Evolutionary conservation across 2,888 invertebrate genomes (phyloP), one percentile per base, ranked within the genome.

Genomic region (Drosophila lacicola): DNA sequence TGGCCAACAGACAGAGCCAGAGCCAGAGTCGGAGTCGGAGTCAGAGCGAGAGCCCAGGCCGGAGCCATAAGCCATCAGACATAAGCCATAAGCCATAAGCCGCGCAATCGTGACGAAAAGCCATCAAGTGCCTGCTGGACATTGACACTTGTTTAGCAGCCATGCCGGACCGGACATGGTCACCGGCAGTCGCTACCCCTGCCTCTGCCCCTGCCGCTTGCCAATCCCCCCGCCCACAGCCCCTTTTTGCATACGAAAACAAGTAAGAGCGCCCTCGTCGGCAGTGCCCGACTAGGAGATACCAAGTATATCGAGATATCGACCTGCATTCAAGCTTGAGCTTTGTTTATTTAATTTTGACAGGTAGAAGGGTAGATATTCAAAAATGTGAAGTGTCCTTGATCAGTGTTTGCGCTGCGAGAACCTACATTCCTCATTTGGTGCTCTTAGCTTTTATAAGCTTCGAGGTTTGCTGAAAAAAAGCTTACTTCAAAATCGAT

Each of bases 21-120:
- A 66, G 65, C 4, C 36, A 3, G 13, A 36, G 4, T 13, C 41
- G 9, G 6, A 41, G 39, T 8, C 17, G 2, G n/a, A 39, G 41
- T 8, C 37, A 4, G 37, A 39, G 37, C 50, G n/a, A 37, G 21
- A 51, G 45, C 66, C 57, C 29, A 39, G 63, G 67, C 45, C 42
- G 57, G 41, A 34, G 70, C 58, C 70, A 65, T 57, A 54, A 74
- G 74, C 56, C 70, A 72, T 55, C 21, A 69, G 62, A 36, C 68
- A 57, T 63, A 46, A 65, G 60, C 36, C 64, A 56, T 62, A 58
- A 66, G 54, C 41, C 72, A 56, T 73, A 64, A 64, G 73, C 68
- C 67, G 75, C 56, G 56, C 72, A 72, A 74, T 85, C 86, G 83
- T 84, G 84, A 84, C 83, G 87, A 84, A 84, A 82, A 84, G 65